These are phyloP conservation scores for Xylocopa sonorina DNA, from an alignment of 1,140 invertebrate genomes.

Conservation along the genomic window DNA sequence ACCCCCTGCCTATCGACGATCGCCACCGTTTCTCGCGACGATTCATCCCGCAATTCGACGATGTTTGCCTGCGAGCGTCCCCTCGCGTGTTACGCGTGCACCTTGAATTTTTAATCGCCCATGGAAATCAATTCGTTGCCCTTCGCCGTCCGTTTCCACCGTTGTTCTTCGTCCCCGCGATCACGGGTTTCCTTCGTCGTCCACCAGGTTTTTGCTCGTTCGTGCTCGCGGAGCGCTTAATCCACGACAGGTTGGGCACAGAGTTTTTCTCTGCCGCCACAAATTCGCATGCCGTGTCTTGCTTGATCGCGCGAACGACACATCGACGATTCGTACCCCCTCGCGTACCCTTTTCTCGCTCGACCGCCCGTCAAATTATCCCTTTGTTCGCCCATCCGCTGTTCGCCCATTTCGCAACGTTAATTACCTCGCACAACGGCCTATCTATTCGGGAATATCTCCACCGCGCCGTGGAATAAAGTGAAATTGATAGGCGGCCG, in stretches of 20 bases:
- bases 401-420: background rate
- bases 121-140: conserved; percentile 1
- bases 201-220: background rate
- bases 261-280: conserved; percentile 33
- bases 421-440: conserved; percentile 26
- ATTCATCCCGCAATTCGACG: background rate
- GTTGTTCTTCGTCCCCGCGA: background rate
- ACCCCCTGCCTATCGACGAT: background rate
- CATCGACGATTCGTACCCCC: conserved; percentile 7
- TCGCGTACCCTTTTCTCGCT: background rate
- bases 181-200: background rate
- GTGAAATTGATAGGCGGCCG: conserved; percentile 39
- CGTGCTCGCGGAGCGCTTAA: conserved; percentile 36
- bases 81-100: background rate
- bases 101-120: conserved; percentile 30
- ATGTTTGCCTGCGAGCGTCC: background rate
- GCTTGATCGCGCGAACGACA: conserved; percentile 51
- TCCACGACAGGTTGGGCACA: conserved; percentile 49
- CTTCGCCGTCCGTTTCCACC: background rate
- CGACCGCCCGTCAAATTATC: background rate
- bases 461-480: conserved; percentile 31
- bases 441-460: background rate
- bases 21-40: background rate
- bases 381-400: no score
- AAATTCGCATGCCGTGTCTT: conserved; percentile 23